These are phyloP conservation scores for Chaunax sp. DNA, from an alignment of 2,797 vertebrate species.

Conservation along the genomic window DNA sequence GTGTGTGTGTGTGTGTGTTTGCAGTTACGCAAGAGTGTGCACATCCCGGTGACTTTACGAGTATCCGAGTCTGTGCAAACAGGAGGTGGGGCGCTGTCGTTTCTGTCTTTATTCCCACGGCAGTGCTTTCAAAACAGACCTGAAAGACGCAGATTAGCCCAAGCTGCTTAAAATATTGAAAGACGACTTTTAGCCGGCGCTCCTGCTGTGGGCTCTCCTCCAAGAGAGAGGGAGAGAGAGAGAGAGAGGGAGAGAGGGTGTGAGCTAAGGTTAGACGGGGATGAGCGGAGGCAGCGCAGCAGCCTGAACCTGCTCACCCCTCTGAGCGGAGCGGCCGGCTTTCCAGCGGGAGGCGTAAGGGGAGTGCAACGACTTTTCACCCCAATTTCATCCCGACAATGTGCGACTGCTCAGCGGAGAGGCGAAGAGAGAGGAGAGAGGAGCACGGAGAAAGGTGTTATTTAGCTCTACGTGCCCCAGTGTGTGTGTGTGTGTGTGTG, in stretches of 20 bases:
- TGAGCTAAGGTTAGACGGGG: slow-evolving; percentile 44
- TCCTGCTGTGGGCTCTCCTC: slow-evolving; percentile 59
- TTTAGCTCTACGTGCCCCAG: slow-evolving; percentile 16
- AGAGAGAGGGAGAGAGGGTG: slow-evolving; percentile 19
- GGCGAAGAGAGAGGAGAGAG: slow-evolving; percentile 13
- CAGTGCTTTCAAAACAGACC: slow-evolving; percentile 76
- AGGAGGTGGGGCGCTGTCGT: slow-evolving; percentile 54
- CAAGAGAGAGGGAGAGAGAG: slow-evolving; percentile 46
- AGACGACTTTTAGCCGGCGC: slow-evolving; percentile 57
- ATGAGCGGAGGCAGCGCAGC: slow-evolving; percentile 54
- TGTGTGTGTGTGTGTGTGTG: slow-evolving; percentile 3
- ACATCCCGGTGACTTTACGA: slow-evolving; percentile 20
- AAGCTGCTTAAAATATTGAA: slow-evolving; percentile 81
- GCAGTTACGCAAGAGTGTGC: slow-evolving; percentile 48
- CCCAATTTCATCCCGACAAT: slow-evolving; percentile 73
- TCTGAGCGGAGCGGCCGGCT: slow-evolving; percentile 48
- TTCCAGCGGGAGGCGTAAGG: slow-evolving; percentile 38
- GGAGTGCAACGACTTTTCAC: slow-evolving; percentile 65
- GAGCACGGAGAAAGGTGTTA: slow-evolving; percentile 38
- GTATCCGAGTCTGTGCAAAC: slow-evolving; percentile 9
- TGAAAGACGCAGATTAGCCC: slow-evolving; percentile 76
- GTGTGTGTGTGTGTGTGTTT: not conserved
- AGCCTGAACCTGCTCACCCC: slow-evolving; percentile 76
- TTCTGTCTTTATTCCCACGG: slow-evolving; percentile 58
- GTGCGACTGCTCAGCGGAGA: slow-evolving; percentile 31